Conservation (phyloP, 1,140 invertebrate species). For the Dysdera silvatica region DNA sequence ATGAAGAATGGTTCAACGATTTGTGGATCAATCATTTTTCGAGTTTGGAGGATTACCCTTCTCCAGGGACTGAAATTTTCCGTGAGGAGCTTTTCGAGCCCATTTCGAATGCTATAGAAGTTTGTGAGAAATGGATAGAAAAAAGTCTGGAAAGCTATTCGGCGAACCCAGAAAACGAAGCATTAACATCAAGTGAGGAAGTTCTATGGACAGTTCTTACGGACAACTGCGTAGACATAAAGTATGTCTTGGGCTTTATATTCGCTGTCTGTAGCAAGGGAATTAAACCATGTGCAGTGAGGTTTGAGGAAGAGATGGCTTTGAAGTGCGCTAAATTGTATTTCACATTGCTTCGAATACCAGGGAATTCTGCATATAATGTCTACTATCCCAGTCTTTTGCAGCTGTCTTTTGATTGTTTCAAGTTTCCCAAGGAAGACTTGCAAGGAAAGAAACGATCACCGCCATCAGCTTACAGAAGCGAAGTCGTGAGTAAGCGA, state of each 20-base stretch:
- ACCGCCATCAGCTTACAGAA: background rate
- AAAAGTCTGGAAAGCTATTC: too few relatives aligned
- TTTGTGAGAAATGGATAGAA: too few relatives aligned
- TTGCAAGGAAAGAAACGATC: slow-evolving; percentile 5
- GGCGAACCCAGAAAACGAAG: too few relatives aligned
- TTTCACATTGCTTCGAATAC: slow-evolving; percentile 47
- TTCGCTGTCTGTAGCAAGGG: slow-evolving; percentile 11
- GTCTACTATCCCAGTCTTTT: slow-evolving; percentile 54
- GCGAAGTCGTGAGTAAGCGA: too few relatives aligned
- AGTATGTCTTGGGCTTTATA: slow-evolving; percentile 5
- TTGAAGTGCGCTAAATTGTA: slow-evolving; percentile 39
- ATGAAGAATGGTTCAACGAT: too few relatives aligned
- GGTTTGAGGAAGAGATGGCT: slow-evolving; percentile 1
- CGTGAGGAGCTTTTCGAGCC: too few relatives aligned
- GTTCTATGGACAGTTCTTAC: slow-evolving; percentile 4
- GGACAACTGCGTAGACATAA: background rate
- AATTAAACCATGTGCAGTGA: background rate
- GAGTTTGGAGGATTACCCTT: too few relatives aligned
- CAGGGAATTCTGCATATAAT: slow-evolving; percentile 52
- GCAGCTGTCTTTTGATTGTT: slow-evolving; percentile 45
- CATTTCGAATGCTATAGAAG: too few relatives aligned
- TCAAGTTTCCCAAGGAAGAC: slow-evolving; percentile 44
- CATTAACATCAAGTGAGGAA: too few relatives aligned
- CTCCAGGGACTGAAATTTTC: too few relatives aligned
- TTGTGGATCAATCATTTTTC: too few relatives aligned